phyloP scores from a whole-genome alignment of 2,797 vertebrate species.

The Hydrocynus forskahlii region DNA sequence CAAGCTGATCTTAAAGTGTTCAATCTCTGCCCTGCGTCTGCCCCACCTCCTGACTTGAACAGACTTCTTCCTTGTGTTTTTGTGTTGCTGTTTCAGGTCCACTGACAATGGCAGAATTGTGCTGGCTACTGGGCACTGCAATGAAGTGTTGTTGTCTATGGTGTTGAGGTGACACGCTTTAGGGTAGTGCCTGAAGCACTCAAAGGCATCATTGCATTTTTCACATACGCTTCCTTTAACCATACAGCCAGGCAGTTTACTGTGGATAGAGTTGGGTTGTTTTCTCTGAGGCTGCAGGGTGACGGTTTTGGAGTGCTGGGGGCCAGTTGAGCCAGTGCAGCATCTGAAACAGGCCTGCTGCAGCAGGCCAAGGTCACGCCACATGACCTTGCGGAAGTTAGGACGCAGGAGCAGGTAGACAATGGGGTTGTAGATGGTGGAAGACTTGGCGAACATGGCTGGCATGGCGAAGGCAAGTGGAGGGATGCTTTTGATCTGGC shows the following conservation, averaged over 20 bases:
- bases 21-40: conserved; percentile 65
- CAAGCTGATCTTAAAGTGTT: conserved; percentile 65
- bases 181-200: conserved; percentile 68
- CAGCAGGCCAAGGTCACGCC: conserved; percentile 64
- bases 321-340: conserved; percentile 56
- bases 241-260: conserved; percentile 23
- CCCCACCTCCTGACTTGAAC: conserved; percentile 49
- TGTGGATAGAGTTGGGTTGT: background rate
- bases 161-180: conserved; percentile 49
- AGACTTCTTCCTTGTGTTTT: conserved; percentile 40
- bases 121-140: conserved; percentile 11
- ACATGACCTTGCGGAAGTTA: conserved; percentile 69
- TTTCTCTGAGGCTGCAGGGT: conserved; percentile 38
- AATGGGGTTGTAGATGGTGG: conserved; percentile 81
- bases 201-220: conserved; percentile 59
- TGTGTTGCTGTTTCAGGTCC: conserved; percentile 1
- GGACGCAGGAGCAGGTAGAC: conserved; percentile 78
- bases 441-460: conserved; percentile 83
- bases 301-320: conserved; percentile 28
- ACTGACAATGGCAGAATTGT: conserved; percentile 1
- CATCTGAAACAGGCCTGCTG: conserved; percentile 60
- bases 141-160: conserved; percentile 31
- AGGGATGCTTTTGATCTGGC: conserved; percentile 75
- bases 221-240: conserved; percentile 47
- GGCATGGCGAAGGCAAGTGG: conserved; percentile 80